Evolutionary conservation across 1,140 invertebrate genomes (phyloP).

Genomic region (Eurytemora carolleeae): DNA sequence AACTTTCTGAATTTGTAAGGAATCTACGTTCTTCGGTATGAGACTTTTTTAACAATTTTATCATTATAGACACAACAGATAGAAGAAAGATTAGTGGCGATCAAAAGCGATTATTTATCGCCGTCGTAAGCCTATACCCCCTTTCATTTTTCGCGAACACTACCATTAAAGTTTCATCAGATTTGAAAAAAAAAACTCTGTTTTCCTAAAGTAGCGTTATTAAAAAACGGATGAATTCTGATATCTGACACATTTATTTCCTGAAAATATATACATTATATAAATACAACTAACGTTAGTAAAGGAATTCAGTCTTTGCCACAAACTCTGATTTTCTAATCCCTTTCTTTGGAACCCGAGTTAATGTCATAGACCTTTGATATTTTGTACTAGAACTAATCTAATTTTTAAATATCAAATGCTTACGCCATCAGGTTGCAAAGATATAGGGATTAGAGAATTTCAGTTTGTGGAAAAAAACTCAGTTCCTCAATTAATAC

Average conservation of each 20-base stretch:
- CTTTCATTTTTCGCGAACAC: neutral
- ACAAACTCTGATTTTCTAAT: neutral
- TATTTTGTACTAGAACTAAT: too few species aligned
- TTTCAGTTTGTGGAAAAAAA: too few species aligned
- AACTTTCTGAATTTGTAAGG: too few species aligned
- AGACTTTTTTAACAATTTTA: neutral
- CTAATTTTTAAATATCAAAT: neutral
- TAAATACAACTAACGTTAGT: too few species aligned
- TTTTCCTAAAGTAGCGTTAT: slow-evolving; percentile 7
- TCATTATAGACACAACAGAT: neutral
- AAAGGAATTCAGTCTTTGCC: neutral
- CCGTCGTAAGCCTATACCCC: neutral
- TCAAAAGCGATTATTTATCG: neutral
- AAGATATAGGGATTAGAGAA: too few species aligned
- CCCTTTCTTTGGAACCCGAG: too few species aligned
- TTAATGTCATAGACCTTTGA: too few species aligned
- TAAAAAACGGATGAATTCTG: slow-evolving; percentile 20
- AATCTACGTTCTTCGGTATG: too few species aligned
- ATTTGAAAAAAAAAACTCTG: neutral
- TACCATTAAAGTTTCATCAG: neutral
- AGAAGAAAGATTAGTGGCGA: neutral
- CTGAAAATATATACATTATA: slow-evolving; percentile 11
- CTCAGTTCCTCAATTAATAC: too few species aligned
- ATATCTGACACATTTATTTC: slow-evolving; percentile 22
- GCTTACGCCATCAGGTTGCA: neutral